These are phyloP conservation scores for Malthinus seriepunctatus DNA, from an alignment of 2,888 invertebrate genomes.

Conservation along the genomic window DNA sequence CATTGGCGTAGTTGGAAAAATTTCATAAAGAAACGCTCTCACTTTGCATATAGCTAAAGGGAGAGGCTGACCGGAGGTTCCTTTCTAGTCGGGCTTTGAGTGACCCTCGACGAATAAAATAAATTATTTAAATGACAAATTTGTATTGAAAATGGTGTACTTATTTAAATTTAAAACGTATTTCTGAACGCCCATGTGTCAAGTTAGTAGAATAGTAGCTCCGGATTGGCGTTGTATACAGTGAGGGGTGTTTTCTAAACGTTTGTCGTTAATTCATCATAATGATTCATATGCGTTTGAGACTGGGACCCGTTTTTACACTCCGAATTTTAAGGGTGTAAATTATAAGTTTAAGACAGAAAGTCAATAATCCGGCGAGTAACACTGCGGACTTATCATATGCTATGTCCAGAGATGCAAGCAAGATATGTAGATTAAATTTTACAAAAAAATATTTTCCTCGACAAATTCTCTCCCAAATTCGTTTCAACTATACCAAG, in stretches of 20 bases:
- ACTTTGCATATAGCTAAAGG: not conserved
- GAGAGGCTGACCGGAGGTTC: not conserved
- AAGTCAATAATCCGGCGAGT: constrained; percentile 50
- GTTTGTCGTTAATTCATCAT: constrained; percentile 58
- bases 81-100: too few species aligned
- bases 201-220: constrained; percentile 29
- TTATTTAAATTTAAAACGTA: constrained; percentile 6
- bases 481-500: too few species aligned
- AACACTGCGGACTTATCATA: constrained; percentile 28
- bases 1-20: constrained; percentile 31
- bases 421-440: constrained; percentile 19
- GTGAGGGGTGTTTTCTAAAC: constrained; percentile 56
- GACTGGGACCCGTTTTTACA: constrained; percentile 55
- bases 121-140: constrained; percentile 7
- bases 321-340: constrained; percentile 56
- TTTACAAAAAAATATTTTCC: too few species aligned
- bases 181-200: constrained; percentile 32
- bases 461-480: too few species aligned
- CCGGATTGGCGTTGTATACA: constrained; percentile 37
- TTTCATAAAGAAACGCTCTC: not conserved
- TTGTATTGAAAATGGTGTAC: constrained; percentile 8
- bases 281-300: constrained; percentile 58
- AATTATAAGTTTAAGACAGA: constrained; percentile 58
- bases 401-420: constrained; percentile 25
- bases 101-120: not conserved